These are phyloP conservation scores for Dreissena rostriformis DNA, from an alignment of 1,140 invertebrate species.

Conservation along the genomic window DNA sequence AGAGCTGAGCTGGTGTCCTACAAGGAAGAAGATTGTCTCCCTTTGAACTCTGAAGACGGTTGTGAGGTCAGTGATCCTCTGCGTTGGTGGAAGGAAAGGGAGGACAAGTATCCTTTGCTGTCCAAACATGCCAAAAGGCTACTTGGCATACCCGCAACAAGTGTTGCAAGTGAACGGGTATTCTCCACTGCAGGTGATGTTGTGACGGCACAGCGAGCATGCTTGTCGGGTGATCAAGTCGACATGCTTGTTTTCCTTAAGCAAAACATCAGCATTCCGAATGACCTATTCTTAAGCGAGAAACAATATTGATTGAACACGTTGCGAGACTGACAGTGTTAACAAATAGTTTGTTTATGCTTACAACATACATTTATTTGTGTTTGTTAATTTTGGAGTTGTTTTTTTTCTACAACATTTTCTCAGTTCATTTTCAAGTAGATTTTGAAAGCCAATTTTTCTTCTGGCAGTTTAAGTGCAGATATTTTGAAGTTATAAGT, in stretches of 20 bases:
- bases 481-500: too few relatives aligned
- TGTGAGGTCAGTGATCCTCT: neutral
- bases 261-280: constrained; percentile 12
- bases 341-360: too few relatives aligned
- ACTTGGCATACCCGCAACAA: constrained; percentile 16
- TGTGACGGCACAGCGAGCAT: constrained; percentile 21
- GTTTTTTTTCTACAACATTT: too few relatives aligned
- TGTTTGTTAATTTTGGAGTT: too few relatives aligned
- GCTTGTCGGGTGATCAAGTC: constrained; percentile 5
- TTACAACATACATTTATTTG: too few relatives aligned
- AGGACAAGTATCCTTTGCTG: constrained; percentile 14
- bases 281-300: constrained; percentile 25
- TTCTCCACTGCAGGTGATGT: constrained; percentile 24
- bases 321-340: too few relatives aligned
- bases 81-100: neutral
- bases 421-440: too few relatives aligned
- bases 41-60: neutral
- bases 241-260: constrained; percentile 38
- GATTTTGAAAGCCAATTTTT: too few relatives aligned
- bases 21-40: too few relatives aligned
- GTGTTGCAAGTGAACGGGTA: constrained; percentile 32
- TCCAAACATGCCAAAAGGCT: constrained; percentile 14
- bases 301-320: neutral
- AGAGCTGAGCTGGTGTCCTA: neutral
- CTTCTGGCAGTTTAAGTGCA: too few relatives aligned